Conservation (phyloP, 2,888 invertebrate species). For the Metalampra italica region DNA sequence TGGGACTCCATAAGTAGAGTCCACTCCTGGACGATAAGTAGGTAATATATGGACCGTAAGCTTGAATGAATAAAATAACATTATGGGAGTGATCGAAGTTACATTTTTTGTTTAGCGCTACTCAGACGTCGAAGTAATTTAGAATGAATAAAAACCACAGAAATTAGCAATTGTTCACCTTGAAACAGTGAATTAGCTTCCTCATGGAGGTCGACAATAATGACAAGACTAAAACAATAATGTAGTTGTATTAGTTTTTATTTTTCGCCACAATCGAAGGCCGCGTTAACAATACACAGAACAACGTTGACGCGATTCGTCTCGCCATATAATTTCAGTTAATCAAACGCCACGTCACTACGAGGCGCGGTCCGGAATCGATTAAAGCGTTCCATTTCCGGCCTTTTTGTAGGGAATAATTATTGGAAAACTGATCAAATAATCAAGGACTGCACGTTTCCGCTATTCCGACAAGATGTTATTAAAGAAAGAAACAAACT, state of each 20-base stretch:
- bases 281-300: conserved; percentile 66
- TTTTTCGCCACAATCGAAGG: conserved; percentile 65
- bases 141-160: conserved; percentile 36
- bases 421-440: conserved; percentile 71
- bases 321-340: conserved; percentile 74
- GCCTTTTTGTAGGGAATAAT: conserved; percentile 70
- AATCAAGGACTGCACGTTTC: conserved; percentile 65
- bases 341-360: conserved; percentile 71
- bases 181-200: conserved; percentile 68
- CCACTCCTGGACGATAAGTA: conserved; percentile 21
- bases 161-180: conserved; percentile 57
- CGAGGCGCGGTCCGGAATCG: conserved; percentile 69
- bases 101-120: neutral
- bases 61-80: conserved; percentile 5
- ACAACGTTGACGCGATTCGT: conserved; percentile 68
- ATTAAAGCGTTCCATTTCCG: conserved; percentile 74
- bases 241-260: conserved; percentile 70
- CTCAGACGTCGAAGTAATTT: conserved; percentile 15
- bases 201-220: conserved; percentile 63
- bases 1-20: conserved; percentile 24
- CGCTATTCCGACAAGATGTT: conserved; percentile 54
- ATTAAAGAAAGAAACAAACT: conserved; percentile 55
- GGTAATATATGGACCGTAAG: neutral
- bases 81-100: neutral
- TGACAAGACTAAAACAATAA: conserved; percentile 74